Percentiles rank a stretch among this genome's conserved stretches.
These are phyloP conservation scores for Bimastos eiseni DNA, from an alignment of 2,888 invertebrate genomes.

Conservation along the genomic window DNA sequence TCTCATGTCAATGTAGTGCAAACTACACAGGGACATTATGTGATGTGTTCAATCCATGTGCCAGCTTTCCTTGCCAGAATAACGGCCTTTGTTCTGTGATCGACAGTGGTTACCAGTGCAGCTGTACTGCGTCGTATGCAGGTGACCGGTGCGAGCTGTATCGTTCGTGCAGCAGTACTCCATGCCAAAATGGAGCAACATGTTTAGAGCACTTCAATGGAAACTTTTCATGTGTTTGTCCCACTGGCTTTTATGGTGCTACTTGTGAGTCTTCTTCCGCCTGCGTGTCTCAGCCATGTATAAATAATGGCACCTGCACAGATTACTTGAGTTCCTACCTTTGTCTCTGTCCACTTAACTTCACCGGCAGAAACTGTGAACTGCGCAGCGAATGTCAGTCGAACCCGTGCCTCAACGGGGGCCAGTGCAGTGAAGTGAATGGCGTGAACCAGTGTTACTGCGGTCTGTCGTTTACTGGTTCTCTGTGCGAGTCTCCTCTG, in stretches of 20 bases:
- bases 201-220: constrained; percentile 40
- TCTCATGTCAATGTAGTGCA: constrained; percentile 33
- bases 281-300: constrained; percentile 41
- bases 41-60: constrained; percentile 31
- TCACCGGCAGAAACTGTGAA: constrained; percentile 41
- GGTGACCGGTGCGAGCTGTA: constrained; percentile 41
- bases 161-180: constrained; percentile 45
- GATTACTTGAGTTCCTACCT: constrained; percentile 18
- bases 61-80: constrained; percentile 30
- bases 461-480: constrained; percentile 38
- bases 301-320: constrained; percentile 39
- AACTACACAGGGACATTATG: constrained; percentile 40
- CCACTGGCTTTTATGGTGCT: constrained; percentile 43
- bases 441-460: constrained; percentile 35
- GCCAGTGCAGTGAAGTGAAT: not conserved
- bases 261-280: constrained; percentile 45
- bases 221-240: constrained; percentile 42
- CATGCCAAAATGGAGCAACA: constrained; percentile 47
- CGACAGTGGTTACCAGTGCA: constrained; percentile 21
- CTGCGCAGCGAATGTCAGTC: not conserved
- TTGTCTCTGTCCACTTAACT: constrained; percentile 37
- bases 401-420: constrained; percentile 32
- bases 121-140: constrained; percentile 38
- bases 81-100: constrained; percentile 27
- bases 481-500: constrained; percentile 39